Base-by-base conservation (phyloP, 35 echinoderm and acorn worm genomes). In the Apostichopus californicus region DNA sequence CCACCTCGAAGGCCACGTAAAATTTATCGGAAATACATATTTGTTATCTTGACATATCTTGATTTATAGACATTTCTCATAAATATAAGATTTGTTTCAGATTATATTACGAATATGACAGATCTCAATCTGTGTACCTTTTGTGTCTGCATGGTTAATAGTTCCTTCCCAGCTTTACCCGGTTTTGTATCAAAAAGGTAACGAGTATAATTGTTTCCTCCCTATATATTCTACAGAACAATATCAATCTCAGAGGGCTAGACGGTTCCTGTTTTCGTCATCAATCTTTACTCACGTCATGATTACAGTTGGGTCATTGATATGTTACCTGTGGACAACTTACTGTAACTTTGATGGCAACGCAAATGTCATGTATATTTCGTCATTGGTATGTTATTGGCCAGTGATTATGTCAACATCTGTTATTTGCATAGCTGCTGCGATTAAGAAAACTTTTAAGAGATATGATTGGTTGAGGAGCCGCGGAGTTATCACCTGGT, bases 361-460 rank as follows among this genome's bases (percentile, higher is more conserved):
- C 6, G 21, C 20, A 22, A 18, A 75, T n/a, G 7, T 22, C 0
- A 55, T 56, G 53, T 57, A 15, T 56, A 20, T 56, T 12, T 56
- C 17, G 12, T 83, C 80, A 17, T 83, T 83, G 80, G 4, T 83
- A 2, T 83, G 55, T 15, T 83, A 83, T 28, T 83, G 55, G 80
- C 53, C 80, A 18, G 80, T 83, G 53, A 57, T 55, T 14, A 83
- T 55, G 53, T 83, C 80, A 4, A 54, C 80, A 7, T 13, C 53
- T 17, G 56, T 83, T 34, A 20, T 83, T 55, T 83, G 80, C 54
- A 3, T 75, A 13, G 17, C n/a, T 75, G 71, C 71, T 6, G 21
- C 15, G 71, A 75, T 75, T 22, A 75, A 73, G 17, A 75, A 18
- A 75, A 75, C 14, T 75, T 22, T 75, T 5, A 75, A 75, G 17